These are phyloP conservation scores for Lophotriccus pileatus DNA, from an alignment of 2,797 vertebrate species.

Conservation along the genomic window DNA sequence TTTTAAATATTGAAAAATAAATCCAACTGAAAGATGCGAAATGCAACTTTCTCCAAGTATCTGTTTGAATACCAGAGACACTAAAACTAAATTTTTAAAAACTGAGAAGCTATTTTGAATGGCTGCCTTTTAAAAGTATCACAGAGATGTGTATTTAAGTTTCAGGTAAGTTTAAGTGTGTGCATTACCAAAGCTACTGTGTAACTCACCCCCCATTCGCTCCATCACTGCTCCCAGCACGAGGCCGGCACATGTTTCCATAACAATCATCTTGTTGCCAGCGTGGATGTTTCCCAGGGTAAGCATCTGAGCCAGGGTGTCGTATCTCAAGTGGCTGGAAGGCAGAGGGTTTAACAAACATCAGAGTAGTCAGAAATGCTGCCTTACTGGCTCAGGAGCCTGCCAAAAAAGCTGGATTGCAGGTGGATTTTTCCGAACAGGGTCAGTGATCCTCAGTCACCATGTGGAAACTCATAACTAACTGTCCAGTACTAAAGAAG, in stretches of 20 bases:
- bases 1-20: not conserved
- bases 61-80: not conserved
- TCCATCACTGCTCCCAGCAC: constrained; percentile 95
- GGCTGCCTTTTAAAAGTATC: not conserved
- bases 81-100: not conserved
- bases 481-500: not conserved
- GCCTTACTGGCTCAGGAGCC: not conserved
- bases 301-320: constrained; percentile 93
- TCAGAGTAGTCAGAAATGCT: not conserved
- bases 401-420: not conserved
- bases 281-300: constrained; percentile 92
- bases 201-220: constrained; percentile 89
- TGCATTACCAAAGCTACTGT: accelerated
- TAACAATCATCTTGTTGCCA: constrained; percentile 91
- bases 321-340: constrained; percentile 90
- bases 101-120: not conserved
- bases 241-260: constrained; percentile 94
- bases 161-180: not conserved
- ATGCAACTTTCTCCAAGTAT: not conserved
- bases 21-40: not conserved
- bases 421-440: not conserved
- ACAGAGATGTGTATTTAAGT: not conserved
- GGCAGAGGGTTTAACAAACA: not conserved
- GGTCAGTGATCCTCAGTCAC: not conserved
- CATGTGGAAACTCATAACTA: not conserved